Base-by-base conservation (phyloP, 2,113 vertebrate species). In the Micromys minutus region DNA sequence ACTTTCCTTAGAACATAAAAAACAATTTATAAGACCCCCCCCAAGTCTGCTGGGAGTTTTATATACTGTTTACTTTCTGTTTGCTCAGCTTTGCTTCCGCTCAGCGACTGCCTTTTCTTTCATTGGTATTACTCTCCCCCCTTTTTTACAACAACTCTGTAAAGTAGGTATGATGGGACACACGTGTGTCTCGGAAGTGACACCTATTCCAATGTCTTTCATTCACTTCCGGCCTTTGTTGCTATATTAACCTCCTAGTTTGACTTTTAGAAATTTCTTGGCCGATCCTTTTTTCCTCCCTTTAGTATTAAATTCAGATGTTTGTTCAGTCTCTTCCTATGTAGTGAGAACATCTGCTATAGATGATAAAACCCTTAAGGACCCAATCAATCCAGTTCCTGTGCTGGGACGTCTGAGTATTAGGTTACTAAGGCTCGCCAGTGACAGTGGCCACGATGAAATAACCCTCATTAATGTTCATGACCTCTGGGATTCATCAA, bases 191-290 rank as follows among this genome's bases (percentile, higher is more conserved):
- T 87, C 86, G 29, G 52, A 13, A 45, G 55, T 84, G 59, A 85
- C 88, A 91, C 79, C 16, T 69, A 47, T 89, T 29, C n/a, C 71
- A n/a, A 76, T 21, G 31, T 39, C 17, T 93, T 95, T 89, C 21
- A 91, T 83, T 87, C 31, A 89, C 67, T 29, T 84, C 47, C 91
- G 63, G 24, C 24, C 3, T 96, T 93, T 90, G n/a, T 87, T 96
- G 39, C 34, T 89, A 84, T 80, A 67, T 55, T 45, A 75, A 2
- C 63, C 84, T 94, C 95, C 87, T 85, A 76, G 42, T 77, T 85
- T 93, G 39, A 74, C 75, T 10, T 85, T 57, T 93, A 83, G 61
- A 16, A 71, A 92, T 45, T 74, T 80, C 42, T 87, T 93, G 24
- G 79, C 45, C 77, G 88, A 63, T 57, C 39, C 90, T 96, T 94